Evolutionary conservation across 2,113 vertebrate genomes (phyloP), one percentile per base, ranked within the genome.

Genomic region (Hylia prasina): DNA sequence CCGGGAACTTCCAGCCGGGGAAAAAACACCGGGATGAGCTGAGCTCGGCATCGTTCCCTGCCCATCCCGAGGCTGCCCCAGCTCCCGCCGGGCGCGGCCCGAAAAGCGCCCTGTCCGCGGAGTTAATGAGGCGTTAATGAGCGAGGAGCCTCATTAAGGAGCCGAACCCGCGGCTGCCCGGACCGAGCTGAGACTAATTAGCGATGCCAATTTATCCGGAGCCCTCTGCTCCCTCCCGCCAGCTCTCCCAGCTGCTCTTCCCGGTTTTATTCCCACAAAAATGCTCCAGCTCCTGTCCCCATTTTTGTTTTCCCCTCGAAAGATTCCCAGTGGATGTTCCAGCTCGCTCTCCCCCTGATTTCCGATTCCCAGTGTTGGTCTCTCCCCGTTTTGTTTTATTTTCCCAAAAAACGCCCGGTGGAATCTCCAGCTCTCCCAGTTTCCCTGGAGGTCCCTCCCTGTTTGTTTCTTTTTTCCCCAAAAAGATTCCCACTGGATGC

Each of bases 91-190:
- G 44, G 16, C 8, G 15, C 44, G 11, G 21, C 58, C 56, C 72
- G 44, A 44, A 45, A 72, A 83, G 35, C 50, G 53, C 66, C 88
- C 61, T 10, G 63, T 48, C 66, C 82, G 14, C n/a, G 42, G 82
- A 35, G 33, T 72, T 93, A 95, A 95, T 88, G 94, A 94, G 75
- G 64, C 60, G 93, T 83, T 95, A 93, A 90, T 72, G 47, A n/a
- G 85, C 12, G 76, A 88, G 73, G 90, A 86, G 33, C 56, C 47
- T 94, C 93, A 89, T 96, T 90, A 94, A 92, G 61, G 93, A 94
- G 75, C 87, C 69, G 48, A 68, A 68, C 54, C 54, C 15, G 51
- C 6, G 1, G 70, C 42, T 37, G 89, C 45, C 39, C 28, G 11
- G 91, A 47, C 65, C 65, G 89, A 83, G 44, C 71, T 6, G 39